These are phyloP conservation scores for Leptinotarsa defecta DNA, from an alignment of 1,140 invertebrate genomes.

Conservation along the genomic window DNA sequence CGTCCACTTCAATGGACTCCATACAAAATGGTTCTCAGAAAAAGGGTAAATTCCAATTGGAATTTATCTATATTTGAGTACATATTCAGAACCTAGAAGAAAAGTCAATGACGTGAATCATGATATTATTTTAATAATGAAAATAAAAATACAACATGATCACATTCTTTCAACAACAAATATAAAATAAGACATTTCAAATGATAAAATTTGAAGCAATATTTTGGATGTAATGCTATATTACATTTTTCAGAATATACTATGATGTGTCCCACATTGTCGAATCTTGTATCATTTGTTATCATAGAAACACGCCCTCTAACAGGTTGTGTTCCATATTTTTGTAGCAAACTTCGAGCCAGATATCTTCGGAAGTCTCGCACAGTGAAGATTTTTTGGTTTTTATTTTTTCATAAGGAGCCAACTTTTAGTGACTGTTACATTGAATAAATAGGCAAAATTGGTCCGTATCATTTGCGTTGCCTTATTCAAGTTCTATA, in stretches of 20 bases:
- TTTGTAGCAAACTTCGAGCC: not conserved
- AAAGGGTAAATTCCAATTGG: not conserved
- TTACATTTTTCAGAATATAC: not conserved
- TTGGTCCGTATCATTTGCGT: not conserved
- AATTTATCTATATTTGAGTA: not conserved
- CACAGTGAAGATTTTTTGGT: not conserved
- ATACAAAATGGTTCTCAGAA: not conserved
- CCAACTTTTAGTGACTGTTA: not conserved
- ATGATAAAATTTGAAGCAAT: conserved; percentile 1
- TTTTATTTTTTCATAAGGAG: not conserved
- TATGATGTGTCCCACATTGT: not conserved
- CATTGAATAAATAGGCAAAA: not conserved
- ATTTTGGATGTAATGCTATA: not conserved
- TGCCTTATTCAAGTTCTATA: not conserved
- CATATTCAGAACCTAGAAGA: not conserved
- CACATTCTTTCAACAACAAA: not conserved
- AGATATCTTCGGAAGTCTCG: not conserved
- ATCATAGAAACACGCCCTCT: not conserved
- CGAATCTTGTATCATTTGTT: not conserved
- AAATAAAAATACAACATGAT: not conserved
- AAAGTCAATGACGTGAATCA: not conserved
- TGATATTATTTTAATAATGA: not conserved
- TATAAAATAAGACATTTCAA: not conserved
- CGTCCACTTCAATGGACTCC: not conserved
- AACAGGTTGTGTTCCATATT: not conserved